These are phyloP conservation scores for Miniopterus natalensis DNA, from an alignment of 2,113 vertebrate genomes.

Conservation along the genomic window DNA sequence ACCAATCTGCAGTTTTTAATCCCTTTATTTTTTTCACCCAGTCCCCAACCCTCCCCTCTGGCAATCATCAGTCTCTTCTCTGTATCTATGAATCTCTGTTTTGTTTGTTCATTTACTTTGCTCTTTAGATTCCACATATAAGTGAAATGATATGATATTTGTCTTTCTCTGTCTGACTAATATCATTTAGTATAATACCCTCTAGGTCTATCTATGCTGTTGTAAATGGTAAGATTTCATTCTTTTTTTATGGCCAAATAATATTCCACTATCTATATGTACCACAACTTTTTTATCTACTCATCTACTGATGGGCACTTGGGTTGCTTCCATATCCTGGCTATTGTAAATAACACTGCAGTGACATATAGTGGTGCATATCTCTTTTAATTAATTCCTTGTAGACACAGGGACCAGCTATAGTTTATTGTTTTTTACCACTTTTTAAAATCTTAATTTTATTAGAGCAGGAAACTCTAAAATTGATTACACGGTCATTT, in stretches of 20 bases:
- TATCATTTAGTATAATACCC: neutral
- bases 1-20: neutral
- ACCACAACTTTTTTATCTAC: neutral
- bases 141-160: neutral
- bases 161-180: neutral
- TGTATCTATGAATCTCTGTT: neutral
- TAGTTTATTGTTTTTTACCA: neutral
- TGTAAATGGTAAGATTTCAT: neutral
- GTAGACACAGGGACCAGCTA: neutral
- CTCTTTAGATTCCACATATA: neutral
- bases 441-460: slow-evolving; percentile 46
- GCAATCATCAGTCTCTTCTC: neutral
- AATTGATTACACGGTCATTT: neutral
- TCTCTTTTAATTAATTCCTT: slow-evolving; percentile 5
- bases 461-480: neutral
- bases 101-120: neutral
- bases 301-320: neutral
- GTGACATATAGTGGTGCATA: neutral
- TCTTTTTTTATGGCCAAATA: neutral
- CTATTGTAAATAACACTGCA: neutral
- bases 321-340: neutral
- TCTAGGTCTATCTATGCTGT: neutral
- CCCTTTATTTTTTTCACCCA: neutral
- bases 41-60: neutral
- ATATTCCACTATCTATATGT: neutral